Base-by-base conservation (phyloP, 1,140 invertebrate species). In the Drosophila novamexicana region DNA sequence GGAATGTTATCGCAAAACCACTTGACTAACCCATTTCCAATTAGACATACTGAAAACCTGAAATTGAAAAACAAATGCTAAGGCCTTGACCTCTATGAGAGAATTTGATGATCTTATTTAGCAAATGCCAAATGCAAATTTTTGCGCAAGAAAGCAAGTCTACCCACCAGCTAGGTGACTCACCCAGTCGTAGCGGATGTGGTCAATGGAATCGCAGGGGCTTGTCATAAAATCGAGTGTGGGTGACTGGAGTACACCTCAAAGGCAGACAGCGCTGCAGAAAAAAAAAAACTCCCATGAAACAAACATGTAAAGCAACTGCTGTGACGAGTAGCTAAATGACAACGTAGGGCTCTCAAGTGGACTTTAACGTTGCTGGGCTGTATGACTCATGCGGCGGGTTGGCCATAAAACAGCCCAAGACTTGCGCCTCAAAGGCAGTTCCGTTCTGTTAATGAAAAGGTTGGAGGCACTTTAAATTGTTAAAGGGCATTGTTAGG, bases 381-480 rank as follows among this genome's bases (percentile, higher is more conserved):
- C 75, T 40, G 65, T 52, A 61, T 83, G 76, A 81, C 50, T 76
- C 77, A 71, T 63, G 56, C 36, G 22, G 39, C 36, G 40, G 29
- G 42, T 74, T 75, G 81, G 59, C 83, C 63, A 75, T 76, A 54
- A 80, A 76, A 74, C 37, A 65, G 73, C 16, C 10, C 47, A 37
- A 63, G 14, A 57, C 14, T 65, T 50, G 72, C 32, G 42, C 53
- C 58, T 49, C 7, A 42, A 29, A 22, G 2, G 14, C 39, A 39
- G 29, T 14, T 44, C 34, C 14, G 64, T 58, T 29, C 65, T 8
- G 49, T 58, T 56, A 64, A 66, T 52, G 62, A 78, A 81, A 69
- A 56, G 58, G n/a, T 63, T 39, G 57, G 39, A 32, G 40, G 70
- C 45, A 32, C 62, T 34, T 36, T 67, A 37, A 77, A 77, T 29